Base-by-base conservation (phyloP, 2,113 vertebrate genomes). In the Pterocles orientalis region DNA sequence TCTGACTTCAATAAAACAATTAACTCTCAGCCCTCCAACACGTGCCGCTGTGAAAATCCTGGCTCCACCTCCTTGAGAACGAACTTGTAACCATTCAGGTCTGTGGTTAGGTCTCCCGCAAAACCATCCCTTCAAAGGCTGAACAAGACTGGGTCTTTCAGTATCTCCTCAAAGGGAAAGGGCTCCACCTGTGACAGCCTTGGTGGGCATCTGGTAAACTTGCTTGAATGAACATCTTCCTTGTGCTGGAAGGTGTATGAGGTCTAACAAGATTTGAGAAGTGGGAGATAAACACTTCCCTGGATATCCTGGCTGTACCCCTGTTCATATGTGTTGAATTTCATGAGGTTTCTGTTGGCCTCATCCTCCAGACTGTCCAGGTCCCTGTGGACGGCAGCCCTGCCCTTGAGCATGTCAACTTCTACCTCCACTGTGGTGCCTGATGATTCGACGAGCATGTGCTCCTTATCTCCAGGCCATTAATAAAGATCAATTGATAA, bases 381-480 rank as follows among this genome's bases (percentile, higher is more conserved):
- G 25, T 79, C 28, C 29, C 18, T n/a, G 15, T 50, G 36, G 24
- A 57, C n/a, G 36, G 26, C 20, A 70, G 41, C 6, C 41, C 26
- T 57, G 12, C 12, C 23, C 26, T 51, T 39, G 54, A 54, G 3
- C 4, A 10, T 33, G 16, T 26, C 8, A 51, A 10, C 34, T 68
- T 75, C 43, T 72, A 16, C 45, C 36, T 8, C 0, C 6, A 18
- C 2, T 60, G 16, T 43, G 18, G 7, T 60, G 25, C 69, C 48
- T 85, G 26, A 18, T 88, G 39, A 64, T 7, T 28, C 58, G 54
- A 66, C 1, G 1, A 77, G 16, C 17, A 62, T 0, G 0, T 39
- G 7, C 7, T 62, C 39, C 20, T 79, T 29, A 68, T n/a, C 18
- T 28, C 9, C 53, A 68, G 20, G 33, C 36, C n/a, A 53, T 0